A percentile compares a stretch with the other conserved stretches of the same genome.
Conservation (phyloP, 1,140 invertebrate genomes). For the Drosophila miranda region DNA sequence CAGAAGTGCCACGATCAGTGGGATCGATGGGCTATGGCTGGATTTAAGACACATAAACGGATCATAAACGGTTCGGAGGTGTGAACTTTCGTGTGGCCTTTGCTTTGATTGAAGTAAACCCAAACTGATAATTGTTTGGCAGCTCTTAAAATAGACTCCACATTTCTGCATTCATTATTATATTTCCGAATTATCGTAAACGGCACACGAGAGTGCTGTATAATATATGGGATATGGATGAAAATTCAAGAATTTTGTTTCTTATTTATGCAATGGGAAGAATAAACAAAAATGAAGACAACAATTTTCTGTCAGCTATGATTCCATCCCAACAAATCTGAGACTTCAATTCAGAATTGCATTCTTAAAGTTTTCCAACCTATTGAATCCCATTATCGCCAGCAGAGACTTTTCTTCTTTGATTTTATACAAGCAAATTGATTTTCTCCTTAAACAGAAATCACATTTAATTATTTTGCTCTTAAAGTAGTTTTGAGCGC, state of each 20-base stretch:
- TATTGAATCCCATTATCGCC: slow-evolving; percentile 22
- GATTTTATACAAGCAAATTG: slow-evolving; percentile 43
- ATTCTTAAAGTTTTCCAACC: background rate
- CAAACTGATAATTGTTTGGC: slow-evolving; percentile 23
- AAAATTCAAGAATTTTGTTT: too few species aligned
- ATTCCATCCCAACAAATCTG: too few species aligned
- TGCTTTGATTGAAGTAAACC: slow-evolving; percentile 37
- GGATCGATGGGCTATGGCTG: slow-evolving; percentile 17
- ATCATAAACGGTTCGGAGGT: slow-evolving; percentile 43
- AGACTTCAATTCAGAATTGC: background rate
- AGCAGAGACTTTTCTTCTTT: slow-evolving; percentile 22
- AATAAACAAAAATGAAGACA: too few species aligned
- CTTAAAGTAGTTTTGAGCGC: slow-evolving; percentile 46
- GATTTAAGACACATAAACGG: background rate
- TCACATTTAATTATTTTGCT: slow-evolving; percentile 67
- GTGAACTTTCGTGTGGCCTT: slow-evolving; percentile 65
- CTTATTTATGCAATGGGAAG: too few species aligned
- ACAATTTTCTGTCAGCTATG: too few species aligned
- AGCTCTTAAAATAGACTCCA: slow-evolving; percentile 4
- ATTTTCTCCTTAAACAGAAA: slow-evolving; percentile 45
- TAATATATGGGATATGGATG: too few species aligned
- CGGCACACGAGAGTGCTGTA: too few species aligned
- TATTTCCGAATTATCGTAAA: too few species aligned
- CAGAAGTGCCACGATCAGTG: slow-evolving; percentile 30
- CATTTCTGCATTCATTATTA: too few species aligned